Percentiles rank a stretch among this genome's conserved stretches.
These are phyloP conservation scores for Rhorus exstirpatorius DNA, from an alignment of 2,888 invertebrate species.

Conservation along the genomic window DNA sequence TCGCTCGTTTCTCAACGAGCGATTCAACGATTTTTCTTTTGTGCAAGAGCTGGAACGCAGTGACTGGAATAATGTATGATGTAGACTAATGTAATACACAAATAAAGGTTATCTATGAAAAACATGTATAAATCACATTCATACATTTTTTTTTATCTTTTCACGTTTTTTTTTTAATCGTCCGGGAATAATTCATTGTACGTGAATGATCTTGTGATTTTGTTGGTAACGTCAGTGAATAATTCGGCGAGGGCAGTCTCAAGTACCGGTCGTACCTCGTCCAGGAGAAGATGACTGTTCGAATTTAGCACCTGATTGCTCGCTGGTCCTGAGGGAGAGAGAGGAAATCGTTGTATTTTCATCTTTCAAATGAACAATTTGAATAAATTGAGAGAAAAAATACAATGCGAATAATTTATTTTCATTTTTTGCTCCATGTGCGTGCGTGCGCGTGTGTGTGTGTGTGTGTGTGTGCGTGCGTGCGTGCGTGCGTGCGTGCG, in stretches of 20 bases:
- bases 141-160: slow-evolving; percentile 60
- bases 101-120: slow-evolving; percentile 9
- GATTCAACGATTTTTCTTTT: not conserved
- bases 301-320: slow-evolving; percentile 90
- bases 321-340: slow-evolving; percentile 87
- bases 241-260: slow-evolving; percentile 89
- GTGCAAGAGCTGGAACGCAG: not conserved
- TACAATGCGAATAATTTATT: not conserved
- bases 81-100: not conserved
- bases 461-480: too few species aligned
- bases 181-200: slow-evolving; percentile 90
- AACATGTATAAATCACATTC: slow-evolving; percentile 34
- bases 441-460: too few species aligned
- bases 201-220: slow-evolving; percentile 90
- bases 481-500: too few species aligned
- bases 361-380: not conserved
- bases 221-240: slow-evolving; percentile 91
- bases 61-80: not conserved
- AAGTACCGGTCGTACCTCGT: slow-evolving; percentile 90
- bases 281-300: slow-evolving; percentile 90
- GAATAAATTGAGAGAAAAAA: not conserved
- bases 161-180: slow-evolving; percentile 70
- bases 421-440: not conserved
- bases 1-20: not conserved
- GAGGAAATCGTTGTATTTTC: not conserved